Base-by-base conservation (phyloP, 2,113 vertebrate species). In the Melierax canorus region DNA sequence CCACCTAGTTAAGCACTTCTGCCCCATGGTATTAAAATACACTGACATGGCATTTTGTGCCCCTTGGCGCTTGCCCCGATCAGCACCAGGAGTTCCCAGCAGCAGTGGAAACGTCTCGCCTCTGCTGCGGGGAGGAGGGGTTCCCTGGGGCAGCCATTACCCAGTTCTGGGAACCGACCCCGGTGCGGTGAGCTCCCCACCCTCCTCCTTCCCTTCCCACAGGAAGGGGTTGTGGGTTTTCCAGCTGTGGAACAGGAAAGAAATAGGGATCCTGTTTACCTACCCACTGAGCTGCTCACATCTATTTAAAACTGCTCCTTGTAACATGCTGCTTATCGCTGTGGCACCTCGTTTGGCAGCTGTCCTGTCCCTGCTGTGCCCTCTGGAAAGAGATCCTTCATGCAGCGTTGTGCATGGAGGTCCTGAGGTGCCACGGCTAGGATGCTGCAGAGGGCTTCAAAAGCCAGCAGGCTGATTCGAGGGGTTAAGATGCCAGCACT, bases 201-300 rank as follows among this genome's bases (percentile, higher is more conserved):
- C 94, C 92, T 94, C 68, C 87, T 89, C 59, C 27, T 58, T 78
- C 68, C 68, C 76, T 41, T 95, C 90, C 78, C 72, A 66, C 56
- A 86, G 97, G 95, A 96, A 92, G 74, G 26, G 82, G 38, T 63
- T 91, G 51, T 95, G 92, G 60, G 53, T 83, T 97, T 97, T 95
- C 90, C 94, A 92, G 50, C 68, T 0, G 0, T 64, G 63, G 80
- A 69, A 88, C 83, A 92, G 95, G 93, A 97, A 88, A 86, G 72
- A 82, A 69, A 39, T 3, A 4, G 75, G 53, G 76, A 93, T 85
- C 83, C 84, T 95, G 88, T 92, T 96, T 88, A 76, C 26, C 50
- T 6, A 7, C 45, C 71, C 69, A 3, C 27, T 19, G 56, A 67
- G 77, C 81, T 81, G 71, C 51, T 75, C 36, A 7, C 30, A 38